Evolutionary conservation across 92 coral and sea anemone species (phyloP).

Genomic region (Anthopleura xanthogrammica): DNA sequence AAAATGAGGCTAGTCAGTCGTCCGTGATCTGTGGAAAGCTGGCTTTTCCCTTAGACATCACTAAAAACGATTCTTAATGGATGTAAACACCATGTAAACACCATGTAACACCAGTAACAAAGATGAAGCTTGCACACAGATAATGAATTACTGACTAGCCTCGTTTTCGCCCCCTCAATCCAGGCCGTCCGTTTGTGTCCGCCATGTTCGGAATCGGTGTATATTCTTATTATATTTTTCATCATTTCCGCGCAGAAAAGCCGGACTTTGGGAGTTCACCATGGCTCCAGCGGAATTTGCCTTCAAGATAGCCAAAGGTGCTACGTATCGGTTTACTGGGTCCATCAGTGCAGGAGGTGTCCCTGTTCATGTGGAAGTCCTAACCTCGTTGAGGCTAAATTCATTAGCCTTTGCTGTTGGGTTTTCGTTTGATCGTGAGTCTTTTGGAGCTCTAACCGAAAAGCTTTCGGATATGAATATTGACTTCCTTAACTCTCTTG

Average conservation of each 20-base stretch:
- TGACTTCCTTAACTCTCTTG: slow-evolving; percentile 76
- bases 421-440: slow-evolving; percentile 84
- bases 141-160: too few species aligned
- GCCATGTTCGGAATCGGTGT: too few species aligned
- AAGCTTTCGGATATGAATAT: slow-evolving; percentile 80
- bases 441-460: slow-evolving; percentile 76
- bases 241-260: slow-evolving; percentile 43
- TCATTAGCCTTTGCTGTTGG: slow-evolving; percentile 82
- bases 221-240: not conserved
- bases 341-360: slow-evolving; percentile 72
- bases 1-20: too few species aligned
- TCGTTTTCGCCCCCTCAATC: too few species aligned
- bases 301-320: slow-evolving; percentile 52
- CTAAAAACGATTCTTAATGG: too few species aligned
- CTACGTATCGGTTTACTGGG: slow-evolving; percentile 79
- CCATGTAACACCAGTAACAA: too few species aligned
- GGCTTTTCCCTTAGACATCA: too few species aligned
- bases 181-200: too few species aligned
- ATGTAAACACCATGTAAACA: too few species aligned
- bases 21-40: too few species aligned
- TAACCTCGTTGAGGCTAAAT: slow-evolving; percentile 43
- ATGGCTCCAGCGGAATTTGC: slow-evolving; percentile 65
- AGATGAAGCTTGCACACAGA: too few species aligned
- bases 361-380: slow-evolving; percentile 90
- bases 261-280: slow-evolving; percentile 73